These are phyloP conservation scores for Pantherophis alleghaniensis DNA, from an alignment of 2,797 vertebrate species.

Conservation along the genomic window DNA sequence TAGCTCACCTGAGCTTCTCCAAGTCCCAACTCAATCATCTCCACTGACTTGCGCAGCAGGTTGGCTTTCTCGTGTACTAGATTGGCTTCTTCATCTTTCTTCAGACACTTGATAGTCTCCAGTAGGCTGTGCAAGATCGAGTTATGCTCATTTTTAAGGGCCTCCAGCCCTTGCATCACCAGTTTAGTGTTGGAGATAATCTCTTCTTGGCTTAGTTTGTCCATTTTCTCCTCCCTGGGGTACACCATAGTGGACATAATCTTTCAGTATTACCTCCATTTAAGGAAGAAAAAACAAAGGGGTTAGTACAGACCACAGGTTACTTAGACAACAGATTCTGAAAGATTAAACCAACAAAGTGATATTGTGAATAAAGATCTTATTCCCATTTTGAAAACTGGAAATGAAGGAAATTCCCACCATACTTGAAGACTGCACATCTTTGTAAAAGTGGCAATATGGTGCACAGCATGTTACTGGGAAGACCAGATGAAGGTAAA, in stretches of 20 bases:
- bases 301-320: not conserved
- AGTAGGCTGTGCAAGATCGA: conserved; percentile 96
- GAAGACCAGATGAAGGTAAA: conserved; percentile 10
- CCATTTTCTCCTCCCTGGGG: conserved; percentile 89
- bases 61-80: conserved; percentile 95
- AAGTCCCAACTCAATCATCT: conserved; percentile 96
- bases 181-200: conserved; percentile 97
- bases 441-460: not conserved
- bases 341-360: not conserved
- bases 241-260: conserved; percentile 91
- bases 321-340: not conserved
- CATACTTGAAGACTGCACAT: not conserved
- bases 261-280: conserved; percentile 38
- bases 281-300: conserved; percentile 3
- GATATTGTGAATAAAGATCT: not conserved
- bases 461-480: not conserved
- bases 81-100: conserved; percentile 97
- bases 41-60: conserved; percentile 92
- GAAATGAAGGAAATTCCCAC: not conserved
- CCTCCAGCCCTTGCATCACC: conserved; percentile 97
- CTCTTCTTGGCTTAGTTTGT: conserved; percentile 96
- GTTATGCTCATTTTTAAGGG: conserved; percentile 96
- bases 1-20: conserved; percentile 91
- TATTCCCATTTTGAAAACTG: not conserved
- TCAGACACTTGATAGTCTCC: conserved; percentile 97